These are phyloP conservation scores for Andricus quercusramuli DNA, from an alignment of 2,888 invertebrate genomes.

Conservation along the genomic window DNA sequence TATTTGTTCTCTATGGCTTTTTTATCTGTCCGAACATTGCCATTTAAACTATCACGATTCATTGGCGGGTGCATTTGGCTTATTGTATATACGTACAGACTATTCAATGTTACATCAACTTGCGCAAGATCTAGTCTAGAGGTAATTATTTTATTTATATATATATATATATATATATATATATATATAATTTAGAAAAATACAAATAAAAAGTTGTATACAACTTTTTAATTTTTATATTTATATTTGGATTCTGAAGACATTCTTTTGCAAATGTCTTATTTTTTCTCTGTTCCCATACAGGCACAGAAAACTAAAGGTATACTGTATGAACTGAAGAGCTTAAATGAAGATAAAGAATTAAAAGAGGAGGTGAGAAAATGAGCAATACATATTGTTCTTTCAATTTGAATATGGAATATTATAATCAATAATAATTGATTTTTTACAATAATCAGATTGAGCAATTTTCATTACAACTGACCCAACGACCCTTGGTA, in stretches of 20 bases:
- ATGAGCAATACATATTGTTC: too few species aligned
- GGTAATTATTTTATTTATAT: not conserved
- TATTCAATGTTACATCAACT: not conserved
- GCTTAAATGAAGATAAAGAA: not conserved
- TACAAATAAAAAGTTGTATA: too few species aligned
- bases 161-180: too few species aligned
- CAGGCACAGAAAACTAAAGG: not conserved
- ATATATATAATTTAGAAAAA: too few species aligned
- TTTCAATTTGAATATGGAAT: too few species aligned
- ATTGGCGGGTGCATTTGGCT: not conserved
- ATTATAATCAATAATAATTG: not conserved
- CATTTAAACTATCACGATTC: not conserved
- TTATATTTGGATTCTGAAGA: not conserved
- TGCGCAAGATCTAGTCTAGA: not conserved
- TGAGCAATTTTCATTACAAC: slow-evolving; percentile 13
- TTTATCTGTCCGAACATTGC: not conserved
- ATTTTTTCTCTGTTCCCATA: not conserved
- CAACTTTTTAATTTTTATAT: not conserved
- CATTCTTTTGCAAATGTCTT: not conserved
- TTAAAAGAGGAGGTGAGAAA: slow-evolving; percentile 10
- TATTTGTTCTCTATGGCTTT: not conserved
- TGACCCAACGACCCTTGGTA: not conserved
- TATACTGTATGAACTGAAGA: slow-evolving; percentile 13
- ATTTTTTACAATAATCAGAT: not conserved
- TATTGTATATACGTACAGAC: not conserved